A percentile compares a stretch with the other conserved stretches of the same genome.
Conservation (phyloP, 2,797 vertebrate genomes). For the Ptychadena robeensis region DNA sequence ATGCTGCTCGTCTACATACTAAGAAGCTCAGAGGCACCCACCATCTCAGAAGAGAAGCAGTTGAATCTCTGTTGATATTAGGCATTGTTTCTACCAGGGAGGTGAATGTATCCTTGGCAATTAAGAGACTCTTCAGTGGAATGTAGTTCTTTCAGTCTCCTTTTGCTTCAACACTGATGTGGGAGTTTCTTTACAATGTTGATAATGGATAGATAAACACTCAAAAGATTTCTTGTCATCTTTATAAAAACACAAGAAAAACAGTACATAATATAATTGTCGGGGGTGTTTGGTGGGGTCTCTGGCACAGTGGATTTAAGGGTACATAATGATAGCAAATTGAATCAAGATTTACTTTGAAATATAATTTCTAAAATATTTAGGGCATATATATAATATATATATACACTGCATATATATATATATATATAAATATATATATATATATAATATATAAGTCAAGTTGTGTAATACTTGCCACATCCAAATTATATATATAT, state of each 20-base stretch:
- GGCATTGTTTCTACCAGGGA: constrained; percentile 68
- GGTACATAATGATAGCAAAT: background rate
- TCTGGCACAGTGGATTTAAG: background rate
- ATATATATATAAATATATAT: no score
- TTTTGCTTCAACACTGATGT: constrained; percentile 63
- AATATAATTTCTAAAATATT: no score
- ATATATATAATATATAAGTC: no score
- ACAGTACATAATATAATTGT: background rate
- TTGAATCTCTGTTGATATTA: constrained; percentile 66
- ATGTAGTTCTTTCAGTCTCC: constrained; percentile 70
- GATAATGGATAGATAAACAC: constrained; percentile 64
- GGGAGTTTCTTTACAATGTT: constrained; percentile 68
- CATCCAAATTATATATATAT: no score
- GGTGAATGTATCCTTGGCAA: constrained; percentile 69
- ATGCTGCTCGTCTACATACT: background rate
- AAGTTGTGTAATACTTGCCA: no score
- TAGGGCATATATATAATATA: no score
- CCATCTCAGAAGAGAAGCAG: background rate
- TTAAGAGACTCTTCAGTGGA: constrained; percentile 57
- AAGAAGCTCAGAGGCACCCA: background rate
- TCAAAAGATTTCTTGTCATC: constrained; percentile 70
- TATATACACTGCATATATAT: no score
- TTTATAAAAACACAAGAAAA: constrained; percentile 51
- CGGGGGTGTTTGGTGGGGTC: no score
- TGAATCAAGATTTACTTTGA: background rate